Evolutionary conservation across 2,797 vertebrate species (phyloP).

Genomic region (Micropoecilia bifurca): DNA sequence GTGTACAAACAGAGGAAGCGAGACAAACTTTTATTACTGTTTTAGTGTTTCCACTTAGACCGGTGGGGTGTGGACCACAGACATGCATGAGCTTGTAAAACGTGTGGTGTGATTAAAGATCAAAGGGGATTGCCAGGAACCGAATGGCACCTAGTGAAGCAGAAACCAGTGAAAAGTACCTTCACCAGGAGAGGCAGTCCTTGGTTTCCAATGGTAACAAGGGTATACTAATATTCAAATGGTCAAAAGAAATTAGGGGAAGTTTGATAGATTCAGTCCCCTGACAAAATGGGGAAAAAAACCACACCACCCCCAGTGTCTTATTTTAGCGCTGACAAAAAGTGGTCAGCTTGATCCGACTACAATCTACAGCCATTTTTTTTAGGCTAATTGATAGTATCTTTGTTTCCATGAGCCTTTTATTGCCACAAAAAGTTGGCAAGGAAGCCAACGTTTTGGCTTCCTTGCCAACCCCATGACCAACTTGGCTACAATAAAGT

Average conservation of each 20-base stretch:
- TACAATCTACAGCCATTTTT: not conserved
- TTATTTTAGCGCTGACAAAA: not conserved
- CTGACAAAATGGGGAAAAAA: not conserved
- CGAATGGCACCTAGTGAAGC: constrained; percentile 22
- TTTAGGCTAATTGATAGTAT: not conserved
- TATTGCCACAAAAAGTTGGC: constrained; percentile 1
- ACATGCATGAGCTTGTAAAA: not conserved
- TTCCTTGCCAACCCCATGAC: not conserved
- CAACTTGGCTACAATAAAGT: not conserved
- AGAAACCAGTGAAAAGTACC: constrained; percentile 45
- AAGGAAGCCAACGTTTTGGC: too few relatives aligned
- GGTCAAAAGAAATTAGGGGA: constrained; percentile 31
- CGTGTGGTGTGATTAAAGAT: constrained; percentile 9
- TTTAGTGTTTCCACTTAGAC: not conserved
- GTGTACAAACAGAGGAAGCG: not conserved
- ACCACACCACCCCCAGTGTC: constrained; percentile 7
- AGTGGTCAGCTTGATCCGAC: not conserved
- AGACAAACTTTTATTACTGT: not conserved
- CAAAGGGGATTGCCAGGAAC: constrained; percentile 34
- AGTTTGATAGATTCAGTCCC: constrained; percentile 18
- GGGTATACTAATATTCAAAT: not conserved
- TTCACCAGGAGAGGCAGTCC: constrained; percentile 31
- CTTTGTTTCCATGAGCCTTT: not conserved
- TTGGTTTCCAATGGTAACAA: not conserved
- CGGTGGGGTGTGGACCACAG: constrained; percentile 1